These are phyloP conservation scores for Monochamus alternatus DNA, from an alignment of 2,888 invertebrate genomes.

Conservation along the genomic window DNA sequence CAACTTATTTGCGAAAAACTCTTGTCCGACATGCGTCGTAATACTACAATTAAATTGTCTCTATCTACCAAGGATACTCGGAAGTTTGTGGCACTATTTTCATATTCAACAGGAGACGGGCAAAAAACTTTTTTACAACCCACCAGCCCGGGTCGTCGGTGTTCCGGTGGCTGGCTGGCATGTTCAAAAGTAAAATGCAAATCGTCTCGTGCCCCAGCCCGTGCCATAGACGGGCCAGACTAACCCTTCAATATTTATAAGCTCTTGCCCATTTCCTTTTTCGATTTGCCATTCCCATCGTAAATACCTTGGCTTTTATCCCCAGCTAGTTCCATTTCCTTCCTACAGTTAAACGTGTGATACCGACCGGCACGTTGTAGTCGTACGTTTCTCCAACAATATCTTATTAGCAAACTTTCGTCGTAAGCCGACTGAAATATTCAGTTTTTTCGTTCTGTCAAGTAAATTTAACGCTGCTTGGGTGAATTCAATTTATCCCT, in stretches of 20 bases:
- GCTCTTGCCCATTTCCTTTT: conserved; percentile 57
- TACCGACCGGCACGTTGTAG: conserved; percentile 57
- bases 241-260: conserved; percentile 61
- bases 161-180: conserved; percentile 48
- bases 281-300: conserved; percentile 59
- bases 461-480: conserved; percentile 24
- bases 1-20: no score
- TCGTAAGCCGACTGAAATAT: conserved; percentile 51
- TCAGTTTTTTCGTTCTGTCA: conserved; percentile 43
- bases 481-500: conserved; percentile 41
- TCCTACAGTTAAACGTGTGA: conserved; percentile 58
- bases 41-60: no score
- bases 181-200: conserved; percentile 54
- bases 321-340: conserved; percentile 56
- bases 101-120: background rate
- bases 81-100: background rate
- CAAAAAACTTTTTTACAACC: background rate
- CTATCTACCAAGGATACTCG: no score
- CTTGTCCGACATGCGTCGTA: no score
- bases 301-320: conserved; percentile 59
- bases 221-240: conserved; percentile 42
- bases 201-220: conserved; percentile 36
- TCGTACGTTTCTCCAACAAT: conserved; percentile 61
- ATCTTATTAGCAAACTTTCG: conserved; percentile 60
- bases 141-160: background rate